Conservation (phyloP, 2,888 invertebrate genomes). For the Cryptocephalus primarius region DNA sequence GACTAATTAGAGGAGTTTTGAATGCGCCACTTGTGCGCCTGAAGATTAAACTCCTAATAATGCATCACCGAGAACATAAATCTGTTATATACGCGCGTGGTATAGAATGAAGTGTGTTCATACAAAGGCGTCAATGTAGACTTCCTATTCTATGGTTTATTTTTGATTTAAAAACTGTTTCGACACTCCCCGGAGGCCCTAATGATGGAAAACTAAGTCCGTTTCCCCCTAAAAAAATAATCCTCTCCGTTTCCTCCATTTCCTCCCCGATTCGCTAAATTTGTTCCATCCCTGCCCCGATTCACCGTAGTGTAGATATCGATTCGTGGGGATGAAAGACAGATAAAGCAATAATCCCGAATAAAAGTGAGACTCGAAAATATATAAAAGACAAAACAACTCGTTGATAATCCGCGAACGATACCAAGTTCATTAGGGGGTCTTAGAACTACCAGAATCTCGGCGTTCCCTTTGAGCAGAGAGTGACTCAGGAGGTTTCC, state of each 20-base stretch:
- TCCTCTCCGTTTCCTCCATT: neutral
- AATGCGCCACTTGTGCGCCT: no score
- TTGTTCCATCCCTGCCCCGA: neutral
- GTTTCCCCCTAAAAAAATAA: neutral
- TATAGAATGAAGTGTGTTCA: no score
- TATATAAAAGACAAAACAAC: conserved; percentile 15
- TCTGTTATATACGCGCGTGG: no score
- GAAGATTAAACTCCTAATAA: no score
- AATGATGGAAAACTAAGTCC: no score
- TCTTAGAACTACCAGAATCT: neutral
- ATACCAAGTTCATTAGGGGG: conserved; percentile 26
- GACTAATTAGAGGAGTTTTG: no score
- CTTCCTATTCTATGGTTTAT: no score
- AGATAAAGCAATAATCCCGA: conserved; percentile 1
- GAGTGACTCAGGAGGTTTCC: neutral
- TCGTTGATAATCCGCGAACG: conserved; percentile 31
- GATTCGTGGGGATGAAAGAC: neutral
- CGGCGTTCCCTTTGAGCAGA: neutral
- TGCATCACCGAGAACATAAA: no score
- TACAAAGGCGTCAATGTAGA: no score
- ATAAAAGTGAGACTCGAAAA: neutral
- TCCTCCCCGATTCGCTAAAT: neutral
- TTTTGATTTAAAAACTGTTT: no score
- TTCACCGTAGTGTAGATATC: neutral
- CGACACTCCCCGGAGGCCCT: no score